A percentile compares a stretch with the other conserved stretches of the same genome.
These are phyloP conservation scores for Sciurus carolinensis DNA, from an alignment of 2,797 vertebrate genomes.

Conservation along the genomic window DNA sequence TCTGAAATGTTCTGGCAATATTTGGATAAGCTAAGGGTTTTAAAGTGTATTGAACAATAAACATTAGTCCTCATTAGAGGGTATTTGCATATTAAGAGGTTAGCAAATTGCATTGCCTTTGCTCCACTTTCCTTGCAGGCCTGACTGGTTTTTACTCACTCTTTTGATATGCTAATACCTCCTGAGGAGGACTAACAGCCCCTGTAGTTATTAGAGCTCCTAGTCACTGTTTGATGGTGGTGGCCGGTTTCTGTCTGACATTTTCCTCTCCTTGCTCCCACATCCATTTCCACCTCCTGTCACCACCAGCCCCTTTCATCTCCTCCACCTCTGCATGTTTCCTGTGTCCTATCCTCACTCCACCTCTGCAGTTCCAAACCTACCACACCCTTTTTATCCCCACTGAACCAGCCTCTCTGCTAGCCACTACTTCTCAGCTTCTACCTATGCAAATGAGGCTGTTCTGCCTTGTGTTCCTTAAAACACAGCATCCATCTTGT, in stretches of 20 bases:
- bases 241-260: neutral
- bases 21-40: slow-evolving; percentile 72
- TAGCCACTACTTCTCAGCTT: neutral
- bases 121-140: slow-evolving; percentile 70
- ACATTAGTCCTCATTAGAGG: slow-evolving; percentile 63
- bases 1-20: slow-evolving; percentile 72
- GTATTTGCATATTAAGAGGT: slow-evolving; percentile 69
- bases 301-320: neutral
- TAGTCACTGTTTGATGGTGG: neutral
- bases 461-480: neutral
- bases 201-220: neutral
- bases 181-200: neutral
- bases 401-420: neutral
- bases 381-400: neutral
- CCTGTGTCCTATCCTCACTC: neutral
- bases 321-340: neutral
- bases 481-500: neutral
- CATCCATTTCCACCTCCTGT: neutral
- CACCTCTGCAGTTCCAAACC: neutral
- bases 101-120: slow-evolving; percentile 63
- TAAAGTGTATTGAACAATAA: slow-evolving; percentile 58
- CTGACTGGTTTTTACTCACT: slow-evolving; percentile 48
- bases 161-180: slow-evolving; percentile 72
- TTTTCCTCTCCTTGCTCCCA: neutral
- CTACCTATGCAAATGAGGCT: neutral